A percentile compares a stretch with the other conserved stretches of the same genome.
Evolutionary conservation across 1,140 invertebrate genomes (phyloP).

Genomic region (Cotesia glomerata): DNA sequence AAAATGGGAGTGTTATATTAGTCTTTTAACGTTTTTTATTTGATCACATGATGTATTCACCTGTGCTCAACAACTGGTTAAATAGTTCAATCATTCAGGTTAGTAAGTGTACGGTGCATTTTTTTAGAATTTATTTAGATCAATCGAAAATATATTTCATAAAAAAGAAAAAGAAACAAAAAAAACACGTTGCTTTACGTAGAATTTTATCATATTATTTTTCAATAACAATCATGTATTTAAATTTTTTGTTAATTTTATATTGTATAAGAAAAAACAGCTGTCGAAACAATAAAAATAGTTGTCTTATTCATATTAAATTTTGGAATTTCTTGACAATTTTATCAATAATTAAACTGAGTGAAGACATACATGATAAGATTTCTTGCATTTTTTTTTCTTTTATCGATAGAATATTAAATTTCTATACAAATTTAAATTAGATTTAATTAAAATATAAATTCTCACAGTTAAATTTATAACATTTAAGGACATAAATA

Average conservation of each 20-base stretch:
- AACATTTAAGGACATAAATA: no score
- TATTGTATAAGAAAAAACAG: not conserved
- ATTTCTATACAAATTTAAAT: no score
- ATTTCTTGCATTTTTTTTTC: not conserved
- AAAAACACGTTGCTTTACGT: not conserved
- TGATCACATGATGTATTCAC: constrained; percentile 53
- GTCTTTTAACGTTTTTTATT: constrained; percentile 36
- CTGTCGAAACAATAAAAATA: not conserved
- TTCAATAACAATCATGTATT: no score
- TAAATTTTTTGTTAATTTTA: no score
- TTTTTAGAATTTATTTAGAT: not conserved
- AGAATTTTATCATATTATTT: no score
- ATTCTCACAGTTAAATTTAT: no score
- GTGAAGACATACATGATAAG: not conserved
- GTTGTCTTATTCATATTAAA: not conserved
- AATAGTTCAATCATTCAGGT: constrained; percentile 38
- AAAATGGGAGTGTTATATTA: not conserved
- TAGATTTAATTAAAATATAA: no score
- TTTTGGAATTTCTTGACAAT: not conserved
- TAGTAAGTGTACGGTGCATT: not conserved
- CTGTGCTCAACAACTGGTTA: constrained; percentile 49
- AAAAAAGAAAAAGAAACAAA: not conserved
- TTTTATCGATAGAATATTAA: not conserved
- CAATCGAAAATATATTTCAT: not conserved
- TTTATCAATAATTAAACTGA: not conserved